A percentile compares a stretch with the other conserved stretches of the same genome.
Evolutionary conservation across 2,113 vertebrate genomes (phyloP).

Genomic region (Nerophis lumbriciformis): DNA sequence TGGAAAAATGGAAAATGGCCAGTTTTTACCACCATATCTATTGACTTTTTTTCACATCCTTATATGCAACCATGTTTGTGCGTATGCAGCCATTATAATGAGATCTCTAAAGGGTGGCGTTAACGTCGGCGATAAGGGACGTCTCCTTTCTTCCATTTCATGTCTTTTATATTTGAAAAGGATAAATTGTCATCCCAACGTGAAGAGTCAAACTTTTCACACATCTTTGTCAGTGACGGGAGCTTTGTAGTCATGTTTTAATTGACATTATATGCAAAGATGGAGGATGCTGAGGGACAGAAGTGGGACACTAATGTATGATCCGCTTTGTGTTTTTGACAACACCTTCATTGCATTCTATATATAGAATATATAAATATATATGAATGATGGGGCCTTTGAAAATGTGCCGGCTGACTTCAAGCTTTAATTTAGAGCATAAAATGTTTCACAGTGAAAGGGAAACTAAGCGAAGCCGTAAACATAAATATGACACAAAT

Average conservation of each 20-base stretch:
- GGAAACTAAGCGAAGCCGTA: constrained; percentile 12
- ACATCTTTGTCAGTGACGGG: constrained; percentile 46
- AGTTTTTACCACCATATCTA: too few relatives aligned
- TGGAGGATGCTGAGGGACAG: constrained; percentile 55
- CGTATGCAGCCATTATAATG: too few relatives aligned
- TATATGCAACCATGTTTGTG: too few relatives aligned
- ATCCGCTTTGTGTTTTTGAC: constrained; percentile 54
- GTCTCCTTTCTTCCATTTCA: constrained; percentile 21
- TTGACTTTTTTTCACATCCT: too few relatives aligned
- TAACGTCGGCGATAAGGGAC: constrained; percentile 43
- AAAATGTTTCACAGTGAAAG: constrained; percentile 20
- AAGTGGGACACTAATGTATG: constrained; percentile 70
- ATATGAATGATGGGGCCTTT: constrained; percentile 47
- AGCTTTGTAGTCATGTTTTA: constrained; percentile 60
- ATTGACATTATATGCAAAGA: constrained; percentile 58
- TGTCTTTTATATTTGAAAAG: constrained; percentile 24
- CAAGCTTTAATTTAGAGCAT: constrained; percentile 23
- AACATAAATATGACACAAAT: neutral
- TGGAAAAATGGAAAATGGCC: too few relatives aligned
- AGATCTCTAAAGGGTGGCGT: constrained; percentile 31
- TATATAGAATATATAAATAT: constrained; percentile 56
- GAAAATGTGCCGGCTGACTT: constrained; percentile 23
- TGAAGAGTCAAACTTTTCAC: constrained; percentile 50
- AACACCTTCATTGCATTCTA: constrained; percentile 50
- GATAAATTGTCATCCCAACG: constrained; percentile 37